Base-by-base conservation (phyloP, 2,888 invertebrate genomes). In the Drosophila anomalata region DNA sequence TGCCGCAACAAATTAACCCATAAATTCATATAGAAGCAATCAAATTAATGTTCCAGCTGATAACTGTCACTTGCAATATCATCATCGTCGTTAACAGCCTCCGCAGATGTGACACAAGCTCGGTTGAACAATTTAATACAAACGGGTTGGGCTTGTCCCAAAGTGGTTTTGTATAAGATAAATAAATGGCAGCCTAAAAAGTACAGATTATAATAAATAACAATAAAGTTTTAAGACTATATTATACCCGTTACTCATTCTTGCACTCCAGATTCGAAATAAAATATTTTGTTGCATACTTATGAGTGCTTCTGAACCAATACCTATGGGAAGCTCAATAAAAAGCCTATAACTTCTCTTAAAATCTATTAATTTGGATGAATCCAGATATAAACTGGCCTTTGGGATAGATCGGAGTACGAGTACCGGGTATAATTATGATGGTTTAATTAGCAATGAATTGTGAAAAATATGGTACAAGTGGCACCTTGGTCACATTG, bases 21-120 rank as follows among this genome's bases (percentile, higher is more conserved):
- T 88, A 84, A 84, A 84, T 88, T 81, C 81, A 84, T 87, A 84
- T 75, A 77, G 81, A 77, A 87, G 78, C 78, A 81, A 84, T 87
- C 78, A 88, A 77, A 77, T 87, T 88, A 84, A 84, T 84, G 77
- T 72, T 66, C 71, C 65, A 57, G 81, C 74, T 80, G 87, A 84
- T 84, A 88, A 79, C 79, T 88, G 86, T 70, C 69, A 70, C 52
- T 63, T 70, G 69, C 66, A 65, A 54, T 65, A 68, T 68, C 46
- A 54, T 67, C 55, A 31, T 54, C 54, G 17, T 22, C 68, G 39
- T 65, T 65, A 65, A 47, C 68, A 67, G 46, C 63, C 54, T 62
- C 65, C 50, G 17, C 46, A 53, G 63, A 47, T 31, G 68, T 67
- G 63, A 39, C 48, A 33, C 61, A 62, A 41, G n/a, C 63, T 62